Conservation (phyloP, 2,113 vertebrate genomes). For the Poeciliopsis retropinna region DNA sequence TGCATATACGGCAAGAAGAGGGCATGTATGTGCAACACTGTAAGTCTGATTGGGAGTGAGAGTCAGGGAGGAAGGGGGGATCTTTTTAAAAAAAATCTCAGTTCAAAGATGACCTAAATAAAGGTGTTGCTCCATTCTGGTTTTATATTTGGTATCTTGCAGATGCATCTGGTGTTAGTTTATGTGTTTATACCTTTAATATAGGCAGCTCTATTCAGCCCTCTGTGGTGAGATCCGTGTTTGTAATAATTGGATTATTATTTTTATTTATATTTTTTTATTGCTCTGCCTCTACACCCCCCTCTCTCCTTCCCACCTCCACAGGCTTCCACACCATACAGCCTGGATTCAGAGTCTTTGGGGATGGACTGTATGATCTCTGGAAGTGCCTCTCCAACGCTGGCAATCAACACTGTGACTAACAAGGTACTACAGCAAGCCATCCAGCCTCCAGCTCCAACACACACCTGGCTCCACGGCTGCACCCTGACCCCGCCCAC, state of each 20-base stretch:
- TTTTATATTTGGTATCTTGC: conserved; percentile 11
- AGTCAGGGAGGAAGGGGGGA: conserved; percentile 24
- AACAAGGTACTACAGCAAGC: conserved; percentile 88
- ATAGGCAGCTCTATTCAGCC: conserved; percentile 16
- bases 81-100: conserved; percentile 58
- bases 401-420: conserved; percentile 98
- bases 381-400: conserved; percentile 95
- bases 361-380: conserved; percentile 96
- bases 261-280: conserved; percentile 37
- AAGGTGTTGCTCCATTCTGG: conserved; percentile 53
- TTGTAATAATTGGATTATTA: conserved; percentile 65
- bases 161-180: conserved; percentile 14
- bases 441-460: conserved; percentile 74
- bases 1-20: conserved; percentile 31
- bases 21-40: conserved; percentile 7
- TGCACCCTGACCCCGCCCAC: conserved; percentile 77
- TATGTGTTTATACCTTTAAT: conserved; percentile 31
- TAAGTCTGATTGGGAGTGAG: conserved; percentile 26
- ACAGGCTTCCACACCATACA: conserved; percentile 93
- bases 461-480: conserved; percentile 75
- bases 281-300: conserved; percentile 44
- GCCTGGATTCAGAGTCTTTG: conserved; percentile 92
- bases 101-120: conserved; percentile 80
- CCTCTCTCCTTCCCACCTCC: conserved; percentile 47
- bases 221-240: conserved; percentile 48